A percentile compares a stretch with the other conserved stretches of the same genome.
These are phyloP conservation scores for Chloroceryle inda DNA, from an alignment of 2,797 vertebrate genomes.

Conservation along the genomic window DNA sequence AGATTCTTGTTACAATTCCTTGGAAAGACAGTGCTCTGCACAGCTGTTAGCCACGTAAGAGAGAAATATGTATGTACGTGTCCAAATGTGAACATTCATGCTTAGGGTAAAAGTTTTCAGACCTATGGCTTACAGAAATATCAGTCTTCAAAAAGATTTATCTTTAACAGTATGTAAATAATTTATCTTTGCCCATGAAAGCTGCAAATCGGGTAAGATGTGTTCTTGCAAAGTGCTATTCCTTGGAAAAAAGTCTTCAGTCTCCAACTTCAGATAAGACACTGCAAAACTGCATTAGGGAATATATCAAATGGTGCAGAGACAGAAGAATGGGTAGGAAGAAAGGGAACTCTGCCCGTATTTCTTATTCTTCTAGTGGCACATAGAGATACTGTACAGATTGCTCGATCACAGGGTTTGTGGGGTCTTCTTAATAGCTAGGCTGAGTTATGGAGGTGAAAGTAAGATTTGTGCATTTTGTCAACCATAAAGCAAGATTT, in stretches of 20 bases:
- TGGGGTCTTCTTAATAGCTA: neutral
- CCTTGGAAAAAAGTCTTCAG: neutral
- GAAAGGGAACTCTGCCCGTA: fast-evolving
- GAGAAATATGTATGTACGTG: constrained; percentile 1
- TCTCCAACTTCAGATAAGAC: neutral
- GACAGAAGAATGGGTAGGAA: fast-evolving
- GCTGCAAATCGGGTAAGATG: neutral
- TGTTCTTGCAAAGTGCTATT: neutral
- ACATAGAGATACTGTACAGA: neutral
- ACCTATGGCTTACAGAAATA: neutral
- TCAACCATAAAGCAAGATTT: neutral
- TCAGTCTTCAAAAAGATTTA: neutral
- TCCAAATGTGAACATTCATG: neutral
- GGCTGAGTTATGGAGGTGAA: neutral
- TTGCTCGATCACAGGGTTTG: neutral
- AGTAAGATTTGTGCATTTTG: neutral
- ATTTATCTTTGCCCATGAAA: neutral
- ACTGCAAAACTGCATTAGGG: neutral
- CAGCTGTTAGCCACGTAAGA: constrained; percentile 55
- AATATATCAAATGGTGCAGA: neutral
- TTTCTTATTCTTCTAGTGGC: neutral
- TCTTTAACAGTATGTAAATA: neutral
- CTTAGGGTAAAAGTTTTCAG: neutral
- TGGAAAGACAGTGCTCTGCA: neutral
- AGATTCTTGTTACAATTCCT: constrained; percentile 14